Evolutionary conservation across 2,888 invertebrate species (phyloP), one percentile per base, ranked within the genome.

Genomic region (Serrognathus titanus): DNA sequence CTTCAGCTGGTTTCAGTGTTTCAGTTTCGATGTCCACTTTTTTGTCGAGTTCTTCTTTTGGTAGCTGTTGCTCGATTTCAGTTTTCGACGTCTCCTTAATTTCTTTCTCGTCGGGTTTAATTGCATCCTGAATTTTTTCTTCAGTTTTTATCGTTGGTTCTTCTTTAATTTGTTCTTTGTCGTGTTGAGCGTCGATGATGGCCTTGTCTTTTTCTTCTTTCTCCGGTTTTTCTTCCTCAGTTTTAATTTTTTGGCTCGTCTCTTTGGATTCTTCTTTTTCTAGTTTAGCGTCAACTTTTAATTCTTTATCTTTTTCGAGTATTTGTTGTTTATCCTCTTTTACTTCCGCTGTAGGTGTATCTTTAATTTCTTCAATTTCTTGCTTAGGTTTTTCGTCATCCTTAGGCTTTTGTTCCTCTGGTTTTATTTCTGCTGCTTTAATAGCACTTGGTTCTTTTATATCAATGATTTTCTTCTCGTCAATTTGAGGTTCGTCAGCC

Each of bases 231-330:
- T 48, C 53, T 43, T 35, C 36, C 49, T 55, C 55, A 35, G 31
- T 52, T 57, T 51, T 51, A 93, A 75, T 36, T 53, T 58, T 49
- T 56, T 46, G 39, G 41, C 36, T 6, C n/a, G 63, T 63, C 43
- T 65, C 61, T 41, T 58, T 61, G 11, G 50, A 58, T 51, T 63
- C 62, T 48, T 63, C 60, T 35, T 55, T 46, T 46, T 61, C 63
- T 55, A 66, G 63, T 31, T 60, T 55, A 40, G 75, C 74, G 56
- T 75, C 73, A 16, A 72, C 69, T 62, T 76, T 72, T 55, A 74
- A 75, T 16, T 16, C 16, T 59, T 78, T 83, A 66, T 83, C 82
- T 41, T 76, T 69, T 6, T 82, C 81, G 8, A 31, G 6, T 16
- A 16, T 16, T 16, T 16, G 16, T 16, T 16, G 16, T 31, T 31